Base-by-base conservation (phyloP, 2,113 vertebrate species). In the Scatophagus argus region DNA sequence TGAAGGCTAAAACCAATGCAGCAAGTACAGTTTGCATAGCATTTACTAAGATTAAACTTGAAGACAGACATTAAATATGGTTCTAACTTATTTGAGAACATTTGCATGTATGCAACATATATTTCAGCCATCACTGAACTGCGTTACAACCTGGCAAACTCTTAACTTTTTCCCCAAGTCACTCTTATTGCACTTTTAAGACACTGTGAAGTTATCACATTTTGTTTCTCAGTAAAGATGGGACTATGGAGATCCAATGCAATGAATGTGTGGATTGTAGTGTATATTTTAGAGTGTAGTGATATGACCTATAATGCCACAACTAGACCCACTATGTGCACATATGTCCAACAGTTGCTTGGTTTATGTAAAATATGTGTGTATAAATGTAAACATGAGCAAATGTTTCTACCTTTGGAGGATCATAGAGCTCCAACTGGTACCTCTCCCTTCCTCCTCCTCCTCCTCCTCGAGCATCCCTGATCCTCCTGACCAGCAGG, bases 371-470 rank as follows among this genome's bases (percentile, higher is more conserved):
- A 25, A n/a, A 56, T 25, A 3, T 64, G 12, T 8, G n/a, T 54
- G 63, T 54, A 66, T 55, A 21, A 63, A 16, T 62, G 49, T n/a
- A 58, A 59, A 43, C 12, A 61, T 78, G 49, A 58, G 44, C 8
- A 47, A 44, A 39, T 76, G 67, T 68, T 68, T 94, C 85, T 95
- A 99, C 98, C 97, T 99, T 99, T 84, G 97, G 97, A 0, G 97
- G 98, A 91, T 98, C 97, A 5, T 97, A 99, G 78, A 99, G 96
- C 88, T 99, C 97, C 85, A 99, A 88, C 83, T 96, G 85, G 5
- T 94, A 95, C 31, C 91, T 94, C 29, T 95, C 94, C 12, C 87
- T 86, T 74, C 81, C 78, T 79, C 81, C 85, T 75, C 79, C 8
- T 51, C 52, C 69, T 55, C 49, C 68, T 83, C 78, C 80, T 61